phyloP scores from a whole-genome alignment of 2,888 invertebrate species.

The Hemistola chrysoprasaria region DNA sequence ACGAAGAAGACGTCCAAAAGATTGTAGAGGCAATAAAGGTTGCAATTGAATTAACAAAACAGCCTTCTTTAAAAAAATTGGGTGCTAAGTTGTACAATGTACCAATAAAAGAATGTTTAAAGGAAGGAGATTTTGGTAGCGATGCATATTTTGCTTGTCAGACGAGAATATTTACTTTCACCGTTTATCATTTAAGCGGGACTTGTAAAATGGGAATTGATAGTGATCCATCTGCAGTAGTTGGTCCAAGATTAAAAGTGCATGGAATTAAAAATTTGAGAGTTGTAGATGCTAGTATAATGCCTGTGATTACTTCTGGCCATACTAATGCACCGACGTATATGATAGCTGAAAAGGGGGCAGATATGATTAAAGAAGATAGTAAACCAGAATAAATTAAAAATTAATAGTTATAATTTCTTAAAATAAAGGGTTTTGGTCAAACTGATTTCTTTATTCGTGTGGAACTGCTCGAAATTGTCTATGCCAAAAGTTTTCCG shows the following conservation, averaged over 20 bases:
- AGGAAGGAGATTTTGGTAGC: slow-evolving; percentile 76
- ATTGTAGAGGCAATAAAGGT: slow-evolving; percentile 84
- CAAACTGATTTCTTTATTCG: no score
- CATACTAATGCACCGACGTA: slow-evolving; percentile 89
- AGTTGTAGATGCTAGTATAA: slow-evolving; percentile 90
- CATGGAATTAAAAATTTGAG: slow-evolving; percentile 85
- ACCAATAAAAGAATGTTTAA: slow-evolving; percentile 62
- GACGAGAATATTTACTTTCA: slow-evolving; percentile 75
- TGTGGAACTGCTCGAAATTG: no score
- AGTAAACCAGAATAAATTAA: slow-evolving; percentile 45
- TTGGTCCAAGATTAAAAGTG: slow-evolving; percentile 83
- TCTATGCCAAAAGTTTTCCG: no score
- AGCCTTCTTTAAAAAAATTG: no score
- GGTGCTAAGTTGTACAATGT: no score
- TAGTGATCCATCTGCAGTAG: slow-evolving; percentile 82
- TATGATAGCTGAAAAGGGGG: slow-evolving; percentile 91
- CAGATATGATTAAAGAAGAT: slow-evolving; percentile 85
- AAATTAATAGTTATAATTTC: no score
- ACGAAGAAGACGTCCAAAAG: slow-evolving; percentile 82
- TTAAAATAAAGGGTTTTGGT: no score
- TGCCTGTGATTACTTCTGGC: slow-evolving; percentile 88
- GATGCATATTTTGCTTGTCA: slow-evolving; percentile 84
- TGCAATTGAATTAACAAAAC: slow-evolving; percentile 48
- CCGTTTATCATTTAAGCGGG: slow-evolving; percentile 85
- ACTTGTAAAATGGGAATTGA: slow-evolving; percentile 85